Evolutionary conservation across 2,113 vertebrate genomes (phyloP).

Genomic region (Paracyprichromis sp.): DNA sequence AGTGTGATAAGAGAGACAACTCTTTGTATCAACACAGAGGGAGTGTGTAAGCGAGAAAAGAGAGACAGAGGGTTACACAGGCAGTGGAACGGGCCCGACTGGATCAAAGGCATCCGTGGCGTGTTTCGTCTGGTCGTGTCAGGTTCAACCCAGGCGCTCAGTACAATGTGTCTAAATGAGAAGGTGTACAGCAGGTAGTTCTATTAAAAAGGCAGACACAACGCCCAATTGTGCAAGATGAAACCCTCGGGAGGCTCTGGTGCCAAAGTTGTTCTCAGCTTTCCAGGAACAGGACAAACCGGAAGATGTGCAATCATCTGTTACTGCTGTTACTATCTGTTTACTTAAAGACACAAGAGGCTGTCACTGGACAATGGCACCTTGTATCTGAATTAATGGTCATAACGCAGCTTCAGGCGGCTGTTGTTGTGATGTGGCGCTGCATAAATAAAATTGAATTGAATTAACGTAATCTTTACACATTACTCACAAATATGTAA

Average conservation of each 20-base stretch:
- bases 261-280: constrained; percentile 8
- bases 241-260: background rate
- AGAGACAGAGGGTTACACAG: background rate
- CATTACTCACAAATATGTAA: background rate
- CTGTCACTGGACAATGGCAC: background rate
- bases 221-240: constrained; percentile 26
- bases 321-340: background rate
- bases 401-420: background rate
- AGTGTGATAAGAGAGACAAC: constrained; percentile 39
- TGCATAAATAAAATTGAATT: background rate
- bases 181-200: constrained; percentile 35
- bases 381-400: background rate
- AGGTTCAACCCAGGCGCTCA: background rate
- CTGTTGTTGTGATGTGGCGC: background rate
- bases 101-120: background rate
- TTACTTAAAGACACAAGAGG: background rate
- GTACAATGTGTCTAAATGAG: constrained; percentile 1
- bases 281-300: constrained; percentile 32
- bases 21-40: constrained; percentile 7
- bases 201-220: constrained; percentile 13
- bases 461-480: background rate
- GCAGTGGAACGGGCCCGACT: background rate
- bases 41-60: background rate
- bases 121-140: background rate
- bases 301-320: background rate